Evolutionary conservation across 2,113 vertebrate genomes (phyloP).

Genomic region (Hucho hucho): DNA sequence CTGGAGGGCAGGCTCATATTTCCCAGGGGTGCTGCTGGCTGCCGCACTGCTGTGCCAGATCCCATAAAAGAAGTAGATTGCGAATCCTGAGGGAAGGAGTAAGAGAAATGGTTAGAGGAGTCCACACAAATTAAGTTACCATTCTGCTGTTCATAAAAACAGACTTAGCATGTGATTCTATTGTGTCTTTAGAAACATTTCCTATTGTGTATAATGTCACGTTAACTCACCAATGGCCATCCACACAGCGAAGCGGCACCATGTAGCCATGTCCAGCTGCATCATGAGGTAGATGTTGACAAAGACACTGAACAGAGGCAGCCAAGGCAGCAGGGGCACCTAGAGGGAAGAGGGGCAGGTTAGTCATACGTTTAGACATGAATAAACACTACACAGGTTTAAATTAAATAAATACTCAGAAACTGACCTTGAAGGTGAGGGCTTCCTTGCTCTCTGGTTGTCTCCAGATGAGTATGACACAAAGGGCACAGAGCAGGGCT

Average conservation of each 20-base stretch:
- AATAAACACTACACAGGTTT: too few relatives aligned
- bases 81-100: constrained; percentile 74
- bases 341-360: constrained; percentile 47
- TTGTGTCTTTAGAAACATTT: too few relatives aligned
- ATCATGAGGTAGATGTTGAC: constrained; percentile 97
- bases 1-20: constrained; percentile 25
- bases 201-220: too few relatives aligned
- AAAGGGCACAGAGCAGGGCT: constrained; percentile 58
- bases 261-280: constrained; percentile 83
- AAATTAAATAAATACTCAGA: too few relatives aligned
- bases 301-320: constrained; percentile 89
- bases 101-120: background rate
- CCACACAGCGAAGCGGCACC: constrained; percentile 86
- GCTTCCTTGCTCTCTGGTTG: constrained; percentile 84
- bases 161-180: background rate
- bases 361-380: too few relatives aligned
- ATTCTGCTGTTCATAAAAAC: background rate
- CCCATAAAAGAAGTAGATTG: constrained; percentile 91
- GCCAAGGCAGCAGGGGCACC: constrained; percentile 88
- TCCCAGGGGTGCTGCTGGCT: constrained; percentile 31
- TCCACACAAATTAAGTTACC: background rate
- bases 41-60: constrained; percentile 84
- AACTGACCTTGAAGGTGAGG: constrained; percentile 87
- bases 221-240: constrained; percentile 82
- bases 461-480: constrained; percentile 81